phyloP scores from a whole-genome alignment of 2,888 invertebrate genomes.

The Eristalis intricaria region DNA sequence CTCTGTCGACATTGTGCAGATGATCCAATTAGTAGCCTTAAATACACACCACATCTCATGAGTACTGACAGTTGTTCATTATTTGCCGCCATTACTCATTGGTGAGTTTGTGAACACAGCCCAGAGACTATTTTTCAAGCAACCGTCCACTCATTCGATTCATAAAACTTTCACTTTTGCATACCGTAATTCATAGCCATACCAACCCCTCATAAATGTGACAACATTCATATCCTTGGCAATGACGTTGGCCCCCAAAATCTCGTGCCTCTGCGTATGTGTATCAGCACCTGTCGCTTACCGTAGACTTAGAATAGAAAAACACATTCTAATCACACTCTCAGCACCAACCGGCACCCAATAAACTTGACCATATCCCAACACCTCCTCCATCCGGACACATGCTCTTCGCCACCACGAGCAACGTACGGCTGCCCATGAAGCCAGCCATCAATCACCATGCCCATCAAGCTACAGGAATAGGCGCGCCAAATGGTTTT shows the following conservation, averaged over 20 bases:
- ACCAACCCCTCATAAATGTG: not conserved
- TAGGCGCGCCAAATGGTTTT: slow-evolving; percentile 42
- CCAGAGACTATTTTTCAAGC: not conserved
- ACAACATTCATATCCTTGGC: not conserved
- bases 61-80: not conserved
- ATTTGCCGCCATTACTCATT: not conserved
- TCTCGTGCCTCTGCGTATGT: not conserved
- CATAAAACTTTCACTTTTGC: not conserved
- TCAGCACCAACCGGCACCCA: not conserved
- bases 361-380: slow-evolving; percentile 19
- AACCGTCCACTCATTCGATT: not conserved
- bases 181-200: not conserved
- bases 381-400: not conserved
- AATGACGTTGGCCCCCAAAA: not conserved
- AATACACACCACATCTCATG: not conserved
- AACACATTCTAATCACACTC: not conserved
- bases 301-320: slow-evolving; percentile 11
- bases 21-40: not conserved
- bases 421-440: too few relatives aligned
- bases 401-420: not conserved
- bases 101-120: not conserved
- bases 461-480: slow-evolving; percentile 32
- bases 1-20: not conserved
- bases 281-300: slow-evolving; percentile 3
- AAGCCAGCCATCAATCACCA: slow-evolving; percentile 12